Conservation (phyloP, 1,140 invertebrate species). For the Drosophila sucinea region DNA sequence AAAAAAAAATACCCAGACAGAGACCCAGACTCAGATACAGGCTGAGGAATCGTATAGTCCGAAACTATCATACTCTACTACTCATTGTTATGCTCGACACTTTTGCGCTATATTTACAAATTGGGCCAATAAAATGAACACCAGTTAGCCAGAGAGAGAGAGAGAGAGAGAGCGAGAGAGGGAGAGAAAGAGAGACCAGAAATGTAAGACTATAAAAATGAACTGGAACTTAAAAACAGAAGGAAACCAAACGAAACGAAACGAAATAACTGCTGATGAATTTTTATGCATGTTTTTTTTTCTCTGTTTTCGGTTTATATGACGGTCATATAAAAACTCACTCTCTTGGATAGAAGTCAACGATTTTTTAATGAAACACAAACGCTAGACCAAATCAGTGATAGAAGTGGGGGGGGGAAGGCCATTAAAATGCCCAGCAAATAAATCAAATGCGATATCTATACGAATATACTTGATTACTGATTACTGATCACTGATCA, state of each 20-base stretch:
- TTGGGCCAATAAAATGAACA: constrained; percentile 81
- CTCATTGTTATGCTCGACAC: constrained; percentile 79
- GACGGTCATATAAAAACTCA: constrained; percentile 62
- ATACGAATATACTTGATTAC: constrained; percentile 68
- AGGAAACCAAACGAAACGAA: constrained; percentile 51
- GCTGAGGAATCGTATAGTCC: constrained; percentile 1
- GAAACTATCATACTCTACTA: background rate
- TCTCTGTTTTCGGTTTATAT: constrained; percentile 41
- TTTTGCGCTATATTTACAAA: constrained; percentile 81
- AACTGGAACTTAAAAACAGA: constrained; percentile 48
- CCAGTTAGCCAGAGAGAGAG: constrained; percentile 32
- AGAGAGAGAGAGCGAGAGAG: constrained; percentile 6
- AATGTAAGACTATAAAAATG: constrained; percentile 73
- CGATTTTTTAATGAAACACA: constrained; percentile 78
- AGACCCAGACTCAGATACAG: constrained; percentile 13
- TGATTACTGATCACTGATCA: constrained; percentile 58
- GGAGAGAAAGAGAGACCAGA: constrained; percentile 38
- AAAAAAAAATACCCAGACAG: too few relatives aligned
- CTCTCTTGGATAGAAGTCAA: constrained; percentile 66
- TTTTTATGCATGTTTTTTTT: constrained; percentile 72
- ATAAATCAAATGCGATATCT: constrained; percentile 69
- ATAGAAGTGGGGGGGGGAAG: background rate
- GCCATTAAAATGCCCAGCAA: constrained; percentile 68
- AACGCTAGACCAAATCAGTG: constrained; percentile 1
- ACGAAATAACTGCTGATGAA: constrained; percentile 70